phyloP scores from a whole-genome alignment of 2,797 vertebrate genomes.

The Lepus townsendii region DNA sequence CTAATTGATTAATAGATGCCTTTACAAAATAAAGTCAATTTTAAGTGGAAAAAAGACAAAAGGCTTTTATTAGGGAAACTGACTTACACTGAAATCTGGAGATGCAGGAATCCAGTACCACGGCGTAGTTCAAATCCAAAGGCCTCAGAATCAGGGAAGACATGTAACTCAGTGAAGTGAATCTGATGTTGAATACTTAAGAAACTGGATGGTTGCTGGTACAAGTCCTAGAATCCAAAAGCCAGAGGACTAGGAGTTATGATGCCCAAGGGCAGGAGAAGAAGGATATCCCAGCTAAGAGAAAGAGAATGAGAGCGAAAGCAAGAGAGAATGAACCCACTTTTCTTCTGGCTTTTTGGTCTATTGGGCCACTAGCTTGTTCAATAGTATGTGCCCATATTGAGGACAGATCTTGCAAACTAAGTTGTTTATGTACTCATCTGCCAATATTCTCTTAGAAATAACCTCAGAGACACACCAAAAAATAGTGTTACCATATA shows the following conservation, averaged over 20 bases:
- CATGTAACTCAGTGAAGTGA: neutral
- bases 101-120: neutral
- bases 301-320: neutral
- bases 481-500: neutral
- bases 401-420: neutral
- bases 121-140: neutral
- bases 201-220: neutral
- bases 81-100: neutral
- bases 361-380: neutral
- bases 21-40: too few species aligned
- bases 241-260: neutral
- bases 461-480: neutral
- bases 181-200: neutral
- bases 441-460: neutral
- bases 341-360: neutral
- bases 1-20: neutral
- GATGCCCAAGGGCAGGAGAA: neutral
- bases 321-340: neutral
- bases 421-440: neutral
- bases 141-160: neutral
- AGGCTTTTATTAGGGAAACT: neutral
- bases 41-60: neutral
- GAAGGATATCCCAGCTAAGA: neutral
- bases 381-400: too few species aligned
- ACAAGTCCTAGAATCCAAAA: neutral